These are phyloP conservation scores for Myodes glareolus DNA, from an alignment of 2,113 vertebrate genomes.

Conservation along the genomic window DNA sequence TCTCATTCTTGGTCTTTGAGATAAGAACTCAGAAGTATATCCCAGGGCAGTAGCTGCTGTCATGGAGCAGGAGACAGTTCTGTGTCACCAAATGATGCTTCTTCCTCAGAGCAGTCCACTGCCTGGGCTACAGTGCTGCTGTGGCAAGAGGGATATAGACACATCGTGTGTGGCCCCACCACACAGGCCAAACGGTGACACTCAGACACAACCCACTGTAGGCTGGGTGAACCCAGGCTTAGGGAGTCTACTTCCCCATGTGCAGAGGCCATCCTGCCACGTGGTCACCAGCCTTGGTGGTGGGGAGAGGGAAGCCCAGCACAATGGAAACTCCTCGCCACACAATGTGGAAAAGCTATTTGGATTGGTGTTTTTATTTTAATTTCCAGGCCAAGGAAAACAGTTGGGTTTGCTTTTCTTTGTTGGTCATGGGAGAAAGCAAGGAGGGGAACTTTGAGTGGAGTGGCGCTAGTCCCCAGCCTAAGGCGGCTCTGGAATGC, in stretches of 20 bases:
- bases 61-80: conserved; percentile 54
- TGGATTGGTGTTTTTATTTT: conserved; percentile 71
- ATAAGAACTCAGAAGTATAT: neutral
- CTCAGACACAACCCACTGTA: conserved; percentile 4
- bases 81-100: neutral
- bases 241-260: neutral
- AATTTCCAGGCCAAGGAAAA: conserved; percentile 72
- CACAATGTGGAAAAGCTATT: conserved; percentile 77
- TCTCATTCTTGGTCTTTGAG: neutral
- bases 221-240: conserved; percentile 8
- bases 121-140: neutral
- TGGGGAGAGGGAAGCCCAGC: conserved; percentile 58
- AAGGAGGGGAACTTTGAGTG: conserved; percentile 53
- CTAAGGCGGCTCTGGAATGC: conserved; percentile 67
- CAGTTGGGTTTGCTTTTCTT: conserved; percentile 78
- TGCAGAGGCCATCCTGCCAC: neutral
- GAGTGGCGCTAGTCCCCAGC: conserved; percentile 67
- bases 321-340: conserved; percentile 75
- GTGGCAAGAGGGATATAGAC: neutral
- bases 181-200: neutral
- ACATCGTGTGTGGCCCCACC: neutral
- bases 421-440: conserved; percentile 74
- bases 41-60: neutral
- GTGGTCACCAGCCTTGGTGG: conserved; percentile 8
- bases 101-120: conserved; percentile 48